Percentiles rank a stretch among this genome's conserved stretches.
Conservation (phyloP, 2,113 vertebrate genomes). For the Oryzias celebensis region DNA sequence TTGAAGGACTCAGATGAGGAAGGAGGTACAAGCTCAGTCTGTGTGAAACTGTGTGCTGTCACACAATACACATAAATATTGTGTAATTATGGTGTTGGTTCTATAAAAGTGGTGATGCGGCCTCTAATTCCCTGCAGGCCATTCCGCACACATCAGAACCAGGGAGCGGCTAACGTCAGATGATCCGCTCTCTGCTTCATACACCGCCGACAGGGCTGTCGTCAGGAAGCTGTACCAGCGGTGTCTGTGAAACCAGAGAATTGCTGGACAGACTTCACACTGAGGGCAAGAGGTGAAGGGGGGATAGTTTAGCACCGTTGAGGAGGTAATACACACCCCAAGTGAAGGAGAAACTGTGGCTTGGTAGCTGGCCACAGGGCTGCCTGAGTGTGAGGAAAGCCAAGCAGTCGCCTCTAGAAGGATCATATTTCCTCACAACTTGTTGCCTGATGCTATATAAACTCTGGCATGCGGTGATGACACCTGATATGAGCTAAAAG, state of each 20-base stretch:
- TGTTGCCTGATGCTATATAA: constrained; percentile 84
- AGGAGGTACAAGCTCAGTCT: too few relatives aligned
- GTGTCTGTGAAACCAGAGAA: constrained; percentile 77
- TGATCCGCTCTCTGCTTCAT: constrained; percentile 73
- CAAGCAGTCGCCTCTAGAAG: constrained; percentile 54
- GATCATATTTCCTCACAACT: constrained; percentile 80
- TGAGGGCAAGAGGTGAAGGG: constrained; percentile 54
- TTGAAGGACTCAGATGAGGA: too few relatives aligned
- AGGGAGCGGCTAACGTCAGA: constrained; percentile 64
- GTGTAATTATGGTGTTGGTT: constrained; percentile 13
- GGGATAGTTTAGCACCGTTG: constrained; percentile 48
- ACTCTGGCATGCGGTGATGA: constrained; percentile 80
- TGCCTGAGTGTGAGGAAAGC: constrained; percentile 66
- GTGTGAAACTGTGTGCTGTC: neutral
- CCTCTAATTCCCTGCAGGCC: constrained; percentile 57
- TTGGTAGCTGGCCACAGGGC: constrained; percentile 54
- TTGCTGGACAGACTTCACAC: constrained; percentile 60
- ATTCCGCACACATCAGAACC: constrained; percentile 66
- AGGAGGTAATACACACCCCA: constrained; percentile 58
- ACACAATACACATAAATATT: constrained; percentile 32
- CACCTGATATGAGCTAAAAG: constrained; percentile 78
- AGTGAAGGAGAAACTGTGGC: constrained; percentile 53
- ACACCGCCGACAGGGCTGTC: constrained; percentile 71
- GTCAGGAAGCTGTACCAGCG: constrained; percentile 72
- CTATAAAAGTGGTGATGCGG: constrained; percentile 41